Base-by-base conservation (phyloP, 2,888 invertebrate genomes). In the Phrixothrix hirtus region DNA sequence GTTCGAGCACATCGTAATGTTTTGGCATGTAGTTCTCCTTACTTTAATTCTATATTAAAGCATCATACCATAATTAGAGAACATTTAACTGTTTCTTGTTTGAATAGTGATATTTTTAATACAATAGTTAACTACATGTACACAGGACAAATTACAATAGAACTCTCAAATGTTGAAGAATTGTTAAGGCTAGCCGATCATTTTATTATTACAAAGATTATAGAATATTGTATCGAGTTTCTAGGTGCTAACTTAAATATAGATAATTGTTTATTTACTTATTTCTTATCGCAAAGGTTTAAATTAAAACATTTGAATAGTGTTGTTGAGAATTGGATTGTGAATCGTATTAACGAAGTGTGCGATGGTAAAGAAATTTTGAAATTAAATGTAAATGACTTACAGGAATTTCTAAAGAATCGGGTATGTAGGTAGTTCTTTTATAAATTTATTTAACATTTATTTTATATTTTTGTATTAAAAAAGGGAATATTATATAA, bases 71-170 rank as follows among this genome's bases (percentile, higher is more conserved):
- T 80, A 38, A 75, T 77, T 13, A 76, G 77, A 61, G 81, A 81
- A 62, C 77, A 81, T 68, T 68, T 83, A 27, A 79, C 78, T 3
- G 76, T 83, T 32, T 80, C 78, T 44, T 82, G 82, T 65, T 73
- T 80, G 61, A 79, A 83, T 68, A 79, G 79, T 49, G 80, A 79
- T 52, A 80, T 81, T 41, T 85, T 86, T 70, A 74, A 76, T 60
- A 74, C 77, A 26, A 75, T 86, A 39, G 70, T 87, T 14, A 81
- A 82, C 67, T 86, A 83, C 66, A 83, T 86, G 79, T 86, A 86
- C 69, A 83, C 84, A 21, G 85, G 85, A 3, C 78, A 77, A 60
- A 79, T 77, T 47, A 78, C 79, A 6, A 81, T 86, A 43, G 79
- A 82, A 62, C 78, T 81, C 61, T 76, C 77, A 17, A 83, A 81